phyloP scores from a whole-genome alignment of 2,888 invertebrate species.

The Hyposoter didymator region DNA sequence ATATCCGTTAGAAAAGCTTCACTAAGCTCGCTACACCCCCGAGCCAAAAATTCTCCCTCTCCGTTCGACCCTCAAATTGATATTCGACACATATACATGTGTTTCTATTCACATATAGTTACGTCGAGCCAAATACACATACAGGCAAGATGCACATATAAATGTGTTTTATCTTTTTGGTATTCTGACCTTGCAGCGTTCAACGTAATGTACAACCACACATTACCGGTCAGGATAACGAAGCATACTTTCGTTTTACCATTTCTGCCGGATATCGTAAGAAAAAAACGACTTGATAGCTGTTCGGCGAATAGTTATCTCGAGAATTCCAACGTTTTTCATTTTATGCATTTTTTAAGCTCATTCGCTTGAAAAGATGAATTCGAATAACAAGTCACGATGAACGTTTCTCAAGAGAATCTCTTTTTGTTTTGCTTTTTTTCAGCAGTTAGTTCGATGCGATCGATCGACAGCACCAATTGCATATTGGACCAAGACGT shows the following conservation, averaged over 20 bases:
- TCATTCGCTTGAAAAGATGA: background rate
- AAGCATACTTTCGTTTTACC: constrained; percentile 11
- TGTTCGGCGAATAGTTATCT: constrained; percentile 3
- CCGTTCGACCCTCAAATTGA: constrained; percentile 29
- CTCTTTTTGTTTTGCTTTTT: constrained; percentile 75
- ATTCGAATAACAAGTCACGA: constrained; percentile 11
- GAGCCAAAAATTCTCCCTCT: constrained; percentile 44
- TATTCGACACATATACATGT: constrained; percentile 19
- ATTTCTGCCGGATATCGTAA: background rate
- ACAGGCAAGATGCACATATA: background rate
- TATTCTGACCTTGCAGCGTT: constrained; percentile 2
- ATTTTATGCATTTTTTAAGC: background rate
- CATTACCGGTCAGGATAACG: constrained; percentile 21
- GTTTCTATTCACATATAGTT: background rate
- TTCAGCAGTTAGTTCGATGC: constrained; percentile 96
- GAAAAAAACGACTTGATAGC: background rate
- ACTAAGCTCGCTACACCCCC: constrained; percentile 61
- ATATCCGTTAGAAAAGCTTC: constrained; percentile 67
- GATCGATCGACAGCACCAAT: constrained; percentile 94
- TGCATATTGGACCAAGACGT: constrained; percentile 96
- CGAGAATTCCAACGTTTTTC: background rate
- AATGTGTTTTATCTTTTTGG: constrained; percentile 5
- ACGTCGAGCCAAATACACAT: background rate
- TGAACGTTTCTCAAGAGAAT: constrained; percentile 31
- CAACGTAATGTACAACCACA: constrained; percentile 4